phyloP scores from a whole-genome alignment of 1,140 invertebrate genomes.

The Dufourea novaeangliae region DNA sequence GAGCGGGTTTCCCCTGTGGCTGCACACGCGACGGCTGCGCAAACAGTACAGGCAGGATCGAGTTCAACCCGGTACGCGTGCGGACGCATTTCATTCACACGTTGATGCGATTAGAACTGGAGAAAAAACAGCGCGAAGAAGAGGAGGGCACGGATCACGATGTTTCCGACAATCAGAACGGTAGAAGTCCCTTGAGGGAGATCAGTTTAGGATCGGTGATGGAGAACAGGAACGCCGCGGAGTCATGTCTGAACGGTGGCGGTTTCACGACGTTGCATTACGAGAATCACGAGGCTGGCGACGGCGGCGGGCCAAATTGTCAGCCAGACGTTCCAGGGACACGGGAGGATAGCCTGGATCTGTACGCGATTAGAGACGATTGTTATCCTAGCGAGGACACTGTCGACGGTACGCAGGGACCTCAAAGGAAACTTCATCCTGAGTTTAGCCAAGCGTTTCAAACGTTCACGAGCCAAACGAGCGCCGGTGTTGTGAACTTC shows the following conservation, averaged over 20 bases:
- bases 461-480: constrained; percentile 64
- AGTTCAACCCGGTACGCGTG: constrained; percentile 97
- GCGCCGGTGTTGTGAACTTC: constrained; percentile 55
- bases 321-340: constrained; percentile 80
- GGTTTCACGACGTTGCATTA: constrained; percentile 87
- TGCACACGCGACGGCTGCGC: constrained; percentile 97
- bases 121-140: constrained; percentile 87
- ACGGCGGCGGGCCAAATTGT: constrained; percentile 60
- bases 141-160: constrained; percentile 65
- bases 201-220: constrained; percentile 82
- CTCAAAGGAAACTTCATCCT: constrained; percentile 73
- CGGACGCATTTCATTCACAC: constrained; percentile 99
- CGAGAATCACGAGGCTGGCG: constrained; percentile 67
- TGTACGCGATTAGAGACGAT: constrained; percentile 86
- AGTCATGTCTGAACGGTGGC: constrained; percentile 83
- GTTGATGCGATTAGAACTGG: constrained; percentile 95
- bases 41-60: constrained; percentile 95
- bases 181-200: constrained; percentile 80
- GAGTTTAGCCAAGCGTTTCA: constrained; percentile 77
- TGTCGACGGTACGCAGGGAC: constrained; percentile 72
- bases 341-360: constrained; percentile 84
- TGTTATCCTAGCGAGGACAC: constrained; percentile 85
- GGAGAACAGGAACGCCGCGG: constrained; percentile 78
- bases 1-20: constrained; percentile 97
- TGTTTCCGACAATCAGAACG: constrained; percentile 61